These are phyloP conservation scores for Acrocyrtus sp. DNA, from an alignment of 2,888 invertebrate genomes.

Conservation along the genomic window DNA sequence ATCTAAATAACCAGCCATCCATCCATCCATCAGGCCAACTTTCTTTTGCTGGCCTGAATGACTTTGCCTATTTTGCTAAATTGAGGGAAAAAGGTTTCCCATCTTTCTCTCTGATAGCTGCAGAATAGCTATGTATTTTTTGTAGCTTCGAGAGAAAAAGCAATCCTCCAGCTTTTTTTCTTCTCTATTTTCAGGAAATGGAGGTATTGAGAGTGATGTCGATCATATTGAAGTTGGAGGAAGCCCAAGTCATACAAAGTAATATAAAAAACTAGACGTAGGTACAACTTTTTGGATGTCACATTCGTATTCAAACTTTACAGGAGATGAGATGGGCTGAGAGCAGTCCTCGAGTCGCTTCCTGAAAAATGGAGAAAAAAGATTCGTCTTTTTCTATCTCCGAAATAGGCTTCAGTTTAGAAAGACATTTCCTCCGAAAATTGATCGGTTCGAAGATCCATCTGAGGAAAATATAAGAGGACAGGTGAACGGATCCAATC, in stretches of 20 bases:
- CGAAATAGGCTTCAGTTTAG: no score
- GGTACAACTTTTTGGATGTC: no score
- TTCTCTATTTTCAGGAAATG: constrained; percentile 15
- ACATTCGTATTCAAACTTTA: no score
- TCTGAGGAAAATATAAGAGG: no score
- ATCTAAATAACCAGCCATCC: constrained; percentile 43
- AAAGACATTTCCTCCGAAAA: no score
- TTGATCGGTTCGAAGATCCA: no score
- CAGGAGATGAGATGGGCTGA: no score
- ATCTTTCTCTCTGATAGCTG: constrained; percentile 11
- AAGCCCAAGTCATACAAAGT: neutral
- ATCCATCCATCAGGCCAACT: constrained; percentile 29
- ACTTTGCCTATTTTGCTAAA: constrained; percentile 56
- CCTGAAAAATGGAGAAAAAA: no score
- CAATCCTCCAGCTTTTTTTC: constrained; percentile 24
- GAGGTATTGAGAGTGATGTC: constrained; percentile 22
- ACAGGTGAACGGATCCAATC: no score
- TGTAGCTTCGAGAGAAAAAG: constrained; percentile 35
- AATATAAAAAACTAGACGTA: no score
- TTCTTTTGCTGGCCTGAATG: constrained; percentile 50
- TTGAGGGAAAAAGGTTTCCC: constrained; percentile 50
- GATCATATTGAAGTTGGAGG: neutral
- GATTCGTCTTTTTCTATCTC: no score
- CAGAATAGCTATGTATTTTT: constrained; percentile 16
- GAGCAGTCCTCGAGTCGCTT: no score